Base-by-base conservation (phyloP, 2,797 vertebrate genomes). In the Sardinella longiceps region DNA sequence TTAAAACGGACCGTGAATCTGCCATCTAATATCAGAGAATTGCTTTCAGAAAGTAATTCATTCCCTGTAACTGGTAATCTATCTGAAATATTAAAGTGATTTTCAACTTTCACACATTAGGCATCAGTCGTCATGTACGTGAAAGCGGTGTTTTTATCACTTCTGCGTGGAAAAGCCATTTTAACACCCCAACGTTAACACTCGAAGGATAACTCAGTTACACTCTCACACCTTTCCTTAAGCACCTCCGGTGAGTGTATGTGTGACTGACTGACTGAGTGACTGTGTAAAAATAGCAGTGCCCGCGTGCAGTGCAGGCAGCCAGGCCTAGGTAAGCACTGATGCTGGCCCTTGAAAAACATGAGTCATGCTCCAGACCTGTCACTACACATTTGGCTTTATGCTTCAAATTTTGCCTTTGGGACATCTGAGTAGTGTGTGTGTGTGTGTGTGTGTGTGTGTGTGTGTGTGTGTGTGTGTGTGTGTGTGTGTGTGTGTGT, bases 281-380 rank as follows among this genome's bases (percentile, higher is more conserved):
- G 30, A 28, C 12, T 70, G 33, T 28, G 60, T 66, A 77, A 77
- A 39, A 77, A 77, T 77, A 77, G 70, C 39, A 23, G 70, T 43
- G 37, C 20, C 5, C 43, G 70, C n/a, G 37, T 70, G 63, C 30
- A 70, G 37, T 70, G 63, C 30, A 70, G 30, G 39, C 70, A 77
- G 70, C 37, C 37, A 77, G 9, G 70, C 70, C 33, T 77, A 77
- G 70, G 70, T 77, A 77, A 77, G 70, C 18, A 18, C 70, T 77
- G 70, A 77, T 77, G 33, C 37, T 43, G 33, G 37, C 33, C 5
- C 70, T 11, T 20, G 70, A 77, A 20, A 74, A 77, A 43, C 15
- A 80, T 25, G 37, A 86, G 70, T 82, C 81, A 87, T 58, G 80
- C 56, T 80, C n/a, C 39, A 56, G 39, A 87, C 84, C 87, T 81